Percentiles rank a stretch among this genome's conserved stretches.
phyloP scores from a whole-genome alignment of 2,888 invertebrate species.

The Dinocampus coccinellae region DNA sequence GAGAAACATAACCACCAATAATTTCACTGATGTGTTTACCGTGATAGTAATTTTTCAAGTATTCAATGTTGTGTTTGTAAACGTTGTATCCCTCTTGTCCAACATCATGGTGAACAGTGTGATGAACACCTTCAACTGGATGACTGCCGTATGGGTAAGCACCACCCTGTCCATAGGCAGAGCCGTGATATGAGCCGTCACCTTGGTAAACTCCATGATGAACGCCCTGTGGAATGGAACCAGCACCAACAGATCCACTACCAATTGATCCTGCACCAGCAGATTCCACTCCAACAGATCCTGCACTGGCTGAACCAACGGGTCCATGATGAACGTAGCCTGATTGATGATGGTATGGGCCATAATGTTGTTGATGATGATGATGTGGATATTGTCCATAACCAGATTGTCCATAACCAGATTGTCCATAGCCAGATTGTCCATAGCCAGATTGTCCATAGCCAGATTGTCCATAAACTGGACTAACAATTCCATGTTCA shows the following conservation, averaged over 20 bases:
- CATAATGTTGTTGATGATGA: neutral
- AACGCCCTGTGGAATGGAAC: too few species aligned
- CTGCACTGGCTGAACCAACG: neutral
- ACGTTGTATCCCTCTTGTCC: conserved; percentile 19
- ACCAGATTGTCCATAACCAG: neutral
- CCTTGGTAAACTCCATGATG: conserved; percentile 28
- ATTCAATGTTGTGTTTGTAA: conserved; percentile 42
- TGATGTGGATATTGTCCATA: neutral
- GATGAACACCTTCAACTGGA: conserved; percentile 18
- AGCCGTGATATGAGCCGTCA: conserved; percentile 26
- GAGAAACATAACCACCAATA: conserved; percentile 66
- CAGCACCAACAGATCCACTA: too few species aligned
- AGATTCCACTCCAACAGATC: neutral
- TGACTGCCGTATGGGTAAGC: conserved; percentile 21
- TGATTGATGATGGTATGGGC: conserved; percentile 21
- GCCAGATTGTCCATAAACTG: too few species aligned
- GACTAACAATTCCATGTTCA: neutral
- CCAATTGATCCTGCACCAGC: neutral
- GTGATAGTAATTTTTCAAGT: conserved; percentile 57
- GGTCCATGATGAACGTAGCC: neutral
- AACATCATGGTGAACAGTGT: conserved; percentile 10
- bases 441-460: neutral
- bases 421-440: neutral
- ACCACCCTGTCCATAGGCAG: neutral
- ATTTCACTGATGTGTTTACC: conserved; percentile 55